Percentiles rank a stretch among this genome's conserved stretches.
Conservation (phyloP, 2,113 vertebrate species). For the Seriola dumerili region DNA sequence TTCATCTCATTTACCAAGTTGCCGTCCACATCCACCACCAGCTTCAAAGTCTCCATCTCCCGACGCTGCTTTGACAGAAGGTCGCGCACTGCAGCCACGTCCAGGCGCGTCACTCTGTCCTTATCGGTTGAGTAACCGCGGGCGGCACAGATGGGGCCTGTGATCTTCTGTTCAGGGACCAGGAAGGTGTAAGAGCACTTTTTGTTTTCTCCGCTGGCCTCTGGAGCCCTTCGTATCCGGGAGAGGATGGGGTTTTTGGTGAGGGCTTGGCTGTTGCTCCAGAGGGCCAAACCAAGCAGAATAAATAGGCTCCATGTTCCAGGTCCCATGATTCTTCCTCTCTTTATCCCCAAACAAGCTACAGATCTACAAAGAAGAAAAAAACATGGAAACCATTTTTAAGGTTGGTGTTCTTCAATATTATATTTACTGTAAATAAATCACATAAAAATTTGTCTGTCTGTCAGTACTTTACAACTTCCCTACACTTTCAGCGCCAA, state of each 20-base stretch:
- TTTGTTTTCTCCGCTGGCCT: constrained; percentile 83
- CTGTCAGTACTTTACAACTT: neutral
- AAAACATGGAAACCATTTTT: constrained; percentile 16
- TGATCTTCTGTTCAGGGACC: constrained; percentile 98
- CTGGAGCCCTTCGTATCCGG: constrained; percentile 86
- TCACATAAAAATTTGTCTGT: neutral
- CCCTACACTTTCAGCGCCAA: neutral
- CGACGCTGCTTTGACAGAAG: constrained; percentile 92
- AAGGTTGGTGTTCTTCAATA: neutral
- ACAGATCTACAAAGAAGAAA: constrained; percentile 56
- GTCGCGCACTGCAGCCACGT: constrained; percentile 93
- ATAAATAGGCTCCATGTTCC: constrained; percentile 74
- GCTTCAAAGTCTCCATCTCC: constrained; percentile 93
- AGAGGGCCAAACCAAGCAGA: constrained; percentile 71
- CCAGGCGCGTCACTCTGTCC: constrained; percentile 93
- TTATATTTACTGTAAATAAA: neutral
- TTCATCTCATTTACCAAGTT: constrained; percentile 98
- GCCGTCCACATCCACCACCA: constrained; percentile 96
- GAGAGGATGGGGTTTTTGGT: constrained; percentile 69
- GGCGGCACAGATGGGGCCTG: constrained; percentile 95
- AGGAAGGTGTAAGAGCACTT: constrained; percentile 98
- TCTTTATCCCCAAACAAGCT: constrained; percentile 51
- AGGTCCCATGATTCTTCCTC: constrained; percentile 69
- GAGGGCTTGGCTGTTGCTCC: constrained; percentile 64
- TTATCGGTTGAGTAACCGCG: constrained; percentile 84